Evolutionary conservation across 1,140 invertebrate species (phyloP), one percentile per base, ranked within the genome.

Genomic region (Samia ricini): DNA sequence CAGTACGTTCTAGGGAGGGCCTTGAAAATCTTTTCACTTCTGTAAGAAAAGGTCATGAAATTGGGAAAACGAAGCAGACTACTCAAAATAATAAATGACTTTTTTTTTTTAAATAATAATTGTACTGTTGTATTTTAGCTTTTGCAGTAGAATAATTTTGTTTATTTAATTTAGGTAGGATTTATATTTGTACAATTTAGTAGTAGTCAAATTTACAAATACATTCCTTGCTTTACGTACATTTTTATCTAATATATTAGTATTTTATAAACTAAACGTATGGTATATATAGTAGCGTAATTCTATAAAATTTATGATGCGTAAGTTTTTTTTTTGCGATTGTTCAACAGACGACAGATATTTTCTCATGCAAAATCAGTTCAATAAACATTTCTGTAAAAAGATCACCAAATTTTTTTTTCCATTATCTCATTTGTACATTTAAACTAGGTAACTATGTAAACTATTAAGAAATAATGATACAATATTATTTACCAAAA

Each of bases 1-100:
- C 83, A 24, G 86, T 90, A 21, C 68, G 88, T 22, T 89, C 85
- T 48, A 72, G 88, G 21, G 88, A 90, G 63, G 85, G 88, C 24
- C 66, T 90, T 50, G 88, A 89, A 60, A 85, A 85, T 67, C 76
- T 90, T 21, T 83, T 89, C 15, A 63, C 72, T 23, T 73, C 77
- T 0, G 69, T 76, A 19, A 80, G 76, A 70, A 88, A 88, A 66
- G 71, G 67, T 21, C 72, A 79, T 26, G 78, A 79, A 20, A 74
- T 76, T 18, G 66, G 49, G 8, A 89, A 82, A 70, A 60, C 69
- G 51, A 88, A 86, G 66, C 77, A 82, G 60, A 77, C 66, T n/a
- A n/a, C 22, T 50, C 65, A 63, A 63, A 58, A 58, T 60, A 63
- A 68, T 60, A 18, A 48, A 52, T 20, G 12, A n/a, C 2, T n/a